Percentiles rank a stretch among this genome's conserved stretches.
These are phyloP conservation scores for Monodelphis domestica DNA, from an alignment of 2,797 vertebrate species.

Conservation along the genomic window DNA sequence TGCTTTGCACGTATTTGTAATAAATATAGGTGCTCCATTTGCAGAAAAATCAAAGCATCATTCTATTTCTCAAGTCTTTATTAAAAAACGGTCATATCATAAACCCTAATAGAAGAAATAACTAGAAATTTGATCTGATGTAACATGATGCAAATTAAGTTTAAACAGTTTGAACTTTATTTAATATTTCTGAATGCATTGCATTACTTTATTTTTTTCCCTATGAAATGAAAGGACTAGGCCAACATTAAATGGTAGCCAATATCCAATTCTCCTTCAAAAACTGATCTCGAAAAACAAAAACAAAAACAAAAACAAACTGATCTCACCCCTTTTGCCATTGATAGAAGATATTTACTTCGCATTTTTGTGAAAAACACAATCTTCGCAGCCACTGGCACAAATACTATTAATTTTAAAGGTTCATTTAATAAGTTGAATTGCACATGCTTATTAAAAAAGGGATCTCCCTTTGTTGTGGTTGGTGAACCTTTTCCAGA, in stretches of 20 bases:
- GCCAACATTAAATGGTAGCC: slow-evolving; percentile 37
- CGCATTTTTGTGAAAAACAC: slow-evolving; percentile 34
- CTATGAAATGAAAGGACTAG: slow-evolving; percentile 53
- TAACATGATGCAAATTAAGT: slow-evolving; percentile 74
- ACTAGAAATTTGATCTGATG: slow-evolving; percentile 75
- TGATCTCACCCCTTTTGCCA: not conserved
- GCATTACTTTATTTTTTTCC: slow-evolving; percentile 70
- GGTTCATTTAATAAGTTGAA: slow-evolving; percentile 42
- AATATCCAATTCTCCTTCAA: slow-evolving; percentile 37
- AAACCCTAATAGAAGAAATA: slow-evolving; percentile 80
- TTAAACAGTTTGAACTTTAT: slow-evolving; percentile 79
- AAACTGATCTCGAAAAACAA: slow-evolving; percentile 28
- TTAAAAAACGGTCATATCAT: slow-evolving; percentile 65
- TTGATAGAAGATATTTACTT: slow-evolving; percentile 29
- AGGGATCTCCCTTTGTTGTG: slow-evolving; percentile 3
- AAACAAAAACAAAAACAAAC: too few relatives aligned
- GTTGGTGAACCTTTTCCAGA: slow-evolving; percentile 4
- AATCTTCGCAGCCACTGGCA: slow-evolving; percentile 14
- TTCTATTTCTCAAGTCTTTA: slow-evolving; percentile 74
- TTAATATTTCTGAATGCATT: slow-evolving; percentile 77
- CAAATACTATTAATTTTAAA: slow-evolving; percentile 61
- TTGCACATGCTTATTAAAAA: slow-evolving; percentile 31
- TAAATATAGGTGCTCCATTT: slow-evolving; percentile 71
- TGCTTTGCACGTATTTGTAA: slow-evolving; percentile 68
- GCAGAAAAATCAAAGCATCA: slow-evolving; percentile 67